Evolutionary conservation across 2,113 vertebrate species (phyloP).

Genomic region (Piaya cayana): DNA sequence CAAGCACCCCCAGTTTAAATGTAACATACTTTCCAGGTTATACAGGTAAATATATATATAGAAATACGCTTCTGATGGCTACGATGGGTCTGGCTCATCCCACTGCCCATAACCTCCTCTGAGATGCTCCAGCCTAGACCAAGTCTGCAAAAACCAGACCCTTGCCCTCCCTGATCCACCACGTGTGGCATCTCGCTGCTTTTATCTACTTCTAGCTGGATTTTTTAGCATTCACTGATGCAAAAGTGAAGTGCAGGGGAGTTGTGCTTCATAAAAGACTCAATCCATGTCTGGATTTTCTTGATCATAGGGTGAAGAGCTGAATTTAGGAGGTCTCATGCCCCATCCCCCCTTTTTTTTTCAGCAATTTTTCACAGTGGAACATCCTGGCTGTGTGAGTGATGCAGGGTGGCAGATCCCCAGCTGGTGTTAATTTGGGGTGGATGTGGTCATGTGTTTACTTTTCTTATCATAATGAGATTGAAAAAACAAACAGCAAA

Average conservation of each 20-base stretch:
- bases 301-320: rapidly evolving
- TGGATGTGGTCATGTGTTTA: rapidly evolving
- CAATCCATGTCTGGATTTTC: neutral
- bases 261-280: neutral
- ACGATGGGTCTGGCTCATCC: rapidly evolving
- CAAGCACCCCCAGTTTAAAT: neutral
- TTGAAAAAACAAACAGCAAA: neutral
- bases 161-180: neutral
- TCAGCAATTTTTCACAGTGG: neutral
- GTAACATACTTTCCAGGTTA: neutral
- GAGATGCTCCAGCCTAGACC: neutral
- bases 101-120: rapidly evolving
- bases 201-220: neutral
- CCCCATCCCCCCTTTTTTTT: neutral
- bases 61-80: rapidly evolving
- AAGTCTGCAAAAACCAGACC: neutral
- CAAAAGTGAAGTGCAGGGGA: neutral
- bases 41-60: neutral
- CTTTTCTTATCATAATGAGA: neutral
- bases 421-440: neutral
- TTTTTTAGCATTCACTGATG: neutral
- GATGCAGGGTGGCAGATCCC: neutral
- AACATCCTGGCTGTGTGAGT: rapidly evolving
- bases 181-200: neutral
- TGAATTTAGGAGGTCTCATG: neutral